Evolutionary conservation across 53 echinoderm and acorn worm genomes (phyloP).

Genomic region (Actinopyga echinites): DNA sequence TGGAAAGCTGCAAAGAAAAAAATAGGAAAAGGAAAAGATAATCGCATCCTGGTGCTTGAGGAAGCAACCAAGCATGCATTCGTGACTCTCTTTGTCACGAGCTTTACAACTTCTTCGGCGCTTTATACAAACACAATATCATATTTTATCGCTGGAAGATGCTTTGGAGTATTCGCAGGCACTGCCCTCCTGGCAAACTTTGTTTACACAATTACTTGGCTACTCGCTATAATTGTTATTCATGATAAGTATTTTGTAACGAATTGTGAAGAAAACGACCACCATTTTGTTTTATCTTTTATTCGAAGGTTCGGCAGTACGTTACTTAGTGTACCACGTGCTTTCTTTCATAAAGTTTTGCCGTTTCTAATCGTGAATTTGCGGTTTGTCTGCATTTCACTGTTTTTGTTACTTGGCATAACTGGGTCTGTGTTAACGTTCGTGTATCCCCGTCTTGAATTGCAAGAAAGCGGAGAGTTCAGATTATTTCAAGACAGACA

Average conservation of each 20-base stretch:
- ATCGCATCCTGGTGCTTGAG: constrained; percentile 44
- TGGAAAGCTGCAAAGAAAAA: constrained; percentile 58
- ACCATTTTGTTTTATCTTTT: too few relatives aligned
- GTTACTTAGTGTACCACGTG: too few relatives aligned
- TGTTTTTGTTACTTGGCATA: constrained; percentile 59
- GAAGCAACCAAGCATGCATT: constrained; percentile 73
- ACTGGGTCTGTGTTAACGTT: constrained; percentile 68
- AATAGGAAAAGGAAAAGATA: constrained; percentile 11
- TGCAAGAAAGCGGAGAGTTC: constrained; percentile 64
- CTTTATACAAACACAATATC: constrained; percentile 62
- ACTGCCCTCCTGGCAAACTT: constrained; percentile 76
- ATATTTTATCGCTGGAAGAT: constrained; percentile 74
- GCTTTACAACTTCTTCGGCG: constrained; percentile 79
- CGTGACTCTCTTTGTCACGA: constrained; percentile 85
- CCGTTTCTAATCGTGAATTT: constrained; percentile 65
- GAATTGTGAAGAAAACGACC: too few relatives aligned
- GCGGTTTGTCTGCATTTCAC: constrained; percentile 66
- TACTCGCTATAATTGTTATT: constrained; percentile 77
- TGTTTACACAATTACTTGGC: constrained; percentile 79
- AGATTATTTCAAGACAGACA: constrained; percentile 64
- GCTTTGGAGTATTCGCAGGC: constrained; percentile 82
- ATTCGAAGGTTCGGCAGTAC: too few relatives aligned
- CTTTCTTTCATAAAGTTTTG: not conserved
- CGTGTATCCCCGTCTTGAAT: constrained; percentile 60
- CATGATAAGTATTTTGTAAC: constrained; percentile 52